Conservation (phyloP, 2,888 invertebrate species). For the Leptarthrus brevirostris region DNA sequence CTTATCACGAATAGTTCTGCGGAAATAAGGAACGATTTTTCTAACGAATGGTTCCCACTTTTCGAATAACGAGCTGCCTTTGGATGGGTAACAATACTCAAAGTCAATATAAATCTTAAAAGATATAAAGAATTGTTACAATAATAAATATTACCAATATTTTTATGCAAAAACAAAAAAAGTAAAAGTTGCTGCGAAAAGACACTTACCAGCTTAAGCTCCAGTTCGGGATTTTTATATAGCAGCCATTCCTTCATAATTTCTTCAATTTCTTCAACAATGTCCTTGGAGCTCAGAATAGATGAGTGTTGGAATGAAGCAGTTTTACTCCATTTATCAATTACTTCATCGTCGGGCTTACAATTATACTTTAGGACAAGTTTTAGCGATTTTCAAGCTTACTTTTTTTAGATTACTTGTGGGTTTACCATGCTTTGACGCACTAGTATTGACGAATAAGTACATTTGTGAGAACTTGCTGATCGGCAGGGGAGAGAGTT, state of each 20-base stretch:
- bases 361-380: background rate
- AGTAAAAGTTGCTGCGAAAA: background rate
- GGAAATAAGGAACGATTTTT: background rate
- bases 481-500: no score
- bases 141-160: background rate
- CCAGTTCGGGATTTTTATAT: background rate
- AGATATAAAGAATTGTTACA: background rate
- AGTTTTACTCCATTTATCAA: no score
- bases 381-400: no score
- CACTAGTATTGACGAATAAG: no score
- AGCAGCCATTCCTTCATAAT: background rate
- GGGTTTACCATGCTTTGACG: no score
- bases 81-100: background rate
- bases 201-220: background rate
- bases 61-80: background rate
- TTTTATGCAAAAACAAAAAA: background rate
- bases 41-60: background rate
- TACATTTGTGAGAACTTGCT: no score
- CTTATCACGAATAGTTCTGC: background rate
- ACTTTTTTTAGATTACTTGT: no score
- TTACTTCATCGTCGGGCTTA: no score
- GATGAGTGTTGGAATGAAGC: no score
- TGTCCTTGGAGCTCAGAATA: no score
- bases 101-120: slow-evolving; percentile 4
- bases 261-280: no score